A percentile compares a stretch with the other conserved stretches of the same genome.
Evolutionary conservation across 2,113 vertebrate species (phyloP).

Genomic region (Clupea harengus): DNA sequence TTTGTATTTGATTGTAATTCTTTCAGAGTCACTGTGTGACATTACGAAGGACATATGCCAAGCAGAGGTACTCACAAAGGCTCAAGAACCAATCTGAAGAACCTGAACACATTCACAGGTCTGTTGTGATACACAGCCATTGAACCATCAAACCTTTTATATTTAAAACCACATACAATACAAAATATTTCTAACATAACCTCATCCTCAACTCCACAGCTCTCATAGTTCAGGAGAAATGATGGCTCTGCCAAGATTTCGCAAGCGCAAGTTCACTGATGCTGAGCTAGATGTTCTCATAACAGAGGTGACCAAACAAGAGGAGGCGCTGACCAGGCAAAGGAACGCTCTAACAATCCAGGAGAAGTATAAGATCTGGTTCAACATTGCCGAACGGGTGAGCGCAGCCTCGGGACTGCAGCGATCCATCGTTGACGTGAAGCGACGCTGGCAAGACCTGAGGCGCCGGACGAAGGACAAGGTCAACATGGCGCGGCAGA

Average conservation of each 20-base stretch:
- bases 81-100: too few species aligned
- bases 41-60: too few species aligned
- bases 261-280: conserved; percentile 35
- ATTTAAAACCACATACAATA: too few species aligned
- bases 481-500: conserved; percentile 19
- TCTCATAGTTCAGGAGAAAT: neutral
- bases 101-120: too few species aligned
- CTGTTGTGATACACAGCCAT: too few species aligned
- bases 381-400: conserved; percentile 26
- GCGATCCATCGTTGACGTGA: too few species aligned
- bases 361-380: conserved; percentile 36
- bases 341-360: conserved; percentile 26
- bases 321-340: conserved; percentile 26
- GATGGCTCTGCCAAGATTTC: conserved; percentile 22
- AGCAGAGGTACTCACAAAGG: too few species aligned
- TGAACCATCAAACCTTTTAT: too few species aligned
- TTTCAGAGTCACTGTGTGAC: too few species aligned
- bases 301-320: conserved; percentile 28
- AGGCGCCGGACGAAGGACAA: conserved; percentile 19
- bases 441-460: conserved; percentile 26
- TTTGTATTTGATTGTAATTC: too few species aligned
- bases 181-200: too few species aligned
- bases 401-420: conserved; percentile 25
- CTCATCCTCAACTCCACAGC: too few species aligned
- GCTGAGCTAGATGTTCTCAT: conserved; percentile 7